These are phyloP conservation scores for Artemia franciscana DNA, from an alignment of 1,140 invertebrate species.

Conservation along the genomic window DNA sequence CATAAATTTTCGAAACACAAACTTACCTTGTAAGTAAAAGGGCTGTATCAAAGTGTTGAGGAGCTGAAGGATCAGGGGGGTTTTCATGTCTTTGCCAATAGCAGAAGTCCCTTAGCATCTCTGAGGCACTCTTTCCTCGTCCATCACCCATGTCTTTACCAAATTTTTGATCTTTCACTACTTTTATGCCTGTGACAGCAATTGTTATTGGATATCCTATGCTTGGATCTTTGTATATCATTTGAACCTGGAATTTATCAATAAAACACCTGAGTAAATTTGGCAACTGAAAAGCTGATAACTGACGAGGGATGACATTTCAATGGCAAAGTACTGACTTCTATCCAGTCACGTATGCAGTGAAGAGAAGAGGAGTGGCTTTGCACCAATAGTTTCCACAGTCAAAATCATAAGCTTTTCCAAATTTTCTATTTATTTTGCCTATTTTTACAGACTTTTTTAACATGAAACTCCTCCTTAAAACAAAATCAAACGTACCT, in stretches of 20 bases:
- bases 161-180: constrained; percentile 29
- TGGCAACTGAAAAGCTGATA: background rate
- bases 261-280: background rate
- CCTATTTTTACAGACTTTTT: too few relatives aligned
- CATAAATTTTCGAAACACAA: background rate
- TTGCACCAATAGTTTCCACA: too few relatives aligned
- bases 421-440: too few relatives aligned
- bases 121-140: constrained; percentile 28
- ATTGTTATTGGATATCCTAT: constrained; percentile 58
- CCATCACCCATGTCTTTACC: constrained; percentile 10
- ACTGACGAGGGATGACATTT: too few relatives aligned
- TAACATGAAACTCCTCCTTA: too few relatives aligned
- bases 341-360: too few relatives aligned
- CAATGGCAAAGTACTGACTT: too few relatives aligned
- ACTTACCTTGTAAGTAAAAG: constrained; percentile 43
- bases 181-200: constrained; percentile 39
- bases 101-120: constrained; percentile 45
- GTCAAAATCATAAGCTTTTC: too few relatives aligned
- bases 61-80: constrained; percentile 23
- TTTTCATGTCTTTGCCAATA: constrained; percentile 36
- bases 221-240: constrained; percentile 50
- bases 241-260: constrained; percentile 29
- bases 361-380: too few relatives aligned
- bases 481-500: too few relatives aligned
- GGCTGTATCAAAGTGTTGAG: constrained; percentile 40